Percentiles rank a stretch among this genome's conserved stretches.
These are phyloP conservation scores for Oreochromis niloticus DNA, from an alignment of 2,113 vertebrate genomes.

Conservation along the genomic window DNA sequence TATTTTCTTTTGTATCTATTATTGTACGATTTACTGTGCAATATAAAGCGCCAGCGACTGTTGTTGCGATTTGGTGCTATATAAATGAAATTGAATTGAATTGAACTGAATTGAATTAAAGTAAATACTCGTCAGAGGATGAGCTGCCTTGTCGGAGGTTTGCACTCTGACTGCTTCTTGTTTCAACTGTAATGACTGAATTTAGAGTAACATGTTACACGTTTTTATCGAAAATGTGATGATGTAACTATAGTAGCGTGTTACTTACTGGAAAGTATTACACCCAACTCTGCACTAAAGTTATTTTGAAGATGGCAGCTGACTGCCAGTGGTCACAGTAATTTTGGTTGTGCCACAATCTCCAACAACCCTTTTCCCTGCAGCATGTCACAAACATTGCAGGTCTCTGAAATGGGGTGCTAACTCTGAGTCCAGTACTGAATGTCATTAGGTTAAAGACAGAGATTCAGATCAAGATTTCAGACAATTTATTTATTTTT, in stretches of 20 bases:
- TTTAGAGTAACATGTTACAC: background rate
- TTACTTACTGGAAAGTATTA: rapidly evolving
- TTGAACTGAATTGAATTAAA: background rate
- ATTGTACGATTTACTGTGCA: too few relatives aligned
- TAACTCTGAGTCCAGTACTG: background rate
- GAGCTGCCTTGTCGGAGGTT: background rate
- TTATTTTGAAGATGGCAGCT: background rate
- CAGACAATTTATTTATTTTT: background rate
- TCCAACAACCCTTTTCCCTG: background rate
- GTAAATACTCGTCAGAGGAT: background rate
- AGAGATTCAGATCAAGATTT: background rate
- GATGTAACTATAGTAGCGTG: background rate
- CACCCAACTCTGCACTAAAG: background rate
- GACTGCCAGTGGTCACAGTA: background rate
- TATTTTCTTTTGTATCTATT: background rate
- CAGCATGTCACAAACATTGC: background rate
- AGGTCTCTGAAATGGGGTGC: background rate
- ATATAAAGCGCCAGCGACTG: too few relatives aligned
- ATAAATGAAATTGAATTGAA: too few relatives aligned
- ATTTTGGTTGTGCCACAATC: too few relatives aligned
- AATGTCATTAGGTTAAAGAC: background rate
- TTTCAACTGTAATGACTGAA: background rate
- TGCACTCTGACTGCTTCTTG: background rate
- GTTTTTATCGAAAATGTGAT: background rate
- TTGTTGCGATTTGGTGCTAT: too few relatives aligned